Percentiles rank a stretch among this genome's conserved stretches.
Evolutionary conservation across 2,797 vertebrate genomes (phyloP).

Genomic region (Phataginus tetradactyla): DNA sequence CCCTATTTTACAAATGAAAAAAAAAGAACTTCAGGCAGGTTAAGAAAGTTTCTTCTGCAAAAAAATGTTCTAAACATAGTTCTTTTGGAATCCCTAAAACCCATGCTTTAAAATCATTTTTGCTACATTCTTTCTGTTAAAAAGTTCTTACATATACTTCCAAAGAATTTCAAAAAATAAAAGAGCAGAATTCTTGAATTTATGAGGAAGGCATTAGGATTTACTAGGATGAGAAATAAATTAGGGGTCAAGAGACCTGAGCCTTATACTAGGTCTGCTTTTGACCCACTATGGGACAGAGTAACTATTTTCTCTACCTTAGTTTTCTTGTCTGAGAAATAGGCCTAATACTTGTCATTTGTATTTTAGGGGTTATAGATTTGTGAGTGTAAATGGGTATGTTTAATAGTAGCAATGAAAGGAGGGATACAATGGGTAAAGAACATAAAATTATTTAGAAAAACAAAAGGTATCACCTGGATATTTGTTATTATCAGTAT

Average conservation of each 20-base stretch:
- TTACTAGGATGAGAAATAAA: neutral
- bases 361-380: neutral
- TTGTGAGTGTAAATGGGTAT: neutral
- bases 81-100: neutral
- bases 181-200: conserved; percentile 26
- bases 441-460: conserved; percentile 18
- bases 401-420: neutral
- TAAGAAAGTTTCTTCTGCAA: neutral
- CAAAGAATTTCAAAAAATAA: conserved; percentile 30
- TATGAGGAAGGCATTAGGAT: neutral
- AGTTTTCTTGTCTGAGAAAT: neutral
- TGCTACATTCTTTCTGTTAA: neutral
- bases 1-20: neutral
- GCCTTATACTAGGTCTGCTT: neutral
- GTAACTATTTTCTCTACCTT: neutral
- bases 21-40: neutral
- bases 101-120: conserved; percentile 4
- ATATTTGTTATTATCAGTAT: neutral
- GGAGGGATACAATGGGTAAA: neutral
- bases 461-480: neutral
- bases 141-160: neutral
- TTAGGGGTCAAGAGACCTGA: neutral
- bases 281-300: neutral
- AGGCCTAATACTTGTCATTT: neutral
- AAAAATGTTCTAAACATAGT: neutral